Evolutionary conservation across 2,113 vertebrate species (phyloP).

Genomic region (Pangasianodon hypophthalmus): DNA sequence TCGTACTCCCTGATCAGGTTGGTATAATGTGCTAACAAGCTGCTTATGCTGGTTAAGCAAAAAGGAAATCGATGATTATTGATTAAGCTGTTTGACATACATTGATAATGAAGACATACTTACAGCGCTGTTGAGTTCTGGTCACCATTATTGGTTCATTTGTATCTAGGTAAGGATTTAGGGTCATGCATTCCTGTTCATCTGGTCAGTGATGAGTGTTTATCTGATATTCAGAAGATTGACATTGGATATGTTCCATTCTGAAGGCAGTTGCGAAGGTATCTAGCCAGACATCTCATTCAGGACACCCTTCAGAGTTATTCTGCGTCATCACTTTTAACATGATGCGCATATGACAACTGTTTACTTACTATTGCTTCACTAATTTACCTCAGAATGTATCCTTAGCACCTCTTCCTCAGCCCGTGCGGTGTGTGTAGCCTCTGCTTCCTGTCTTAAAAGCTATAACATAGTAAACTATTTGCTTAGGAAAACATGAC

Average conservation of each 20-base stretch:
- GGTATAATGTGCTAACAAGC: constrained; percentile 63
- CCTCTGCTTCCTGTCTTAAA: background rate
- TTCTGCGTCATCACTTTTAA: background rate
- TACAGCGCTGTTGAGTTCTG: constrained; percentile 3
- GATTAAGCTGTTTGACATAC: constrained; percentile 48
- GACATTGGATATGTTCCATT: background rate
- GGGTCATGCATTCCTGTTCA: background rate
- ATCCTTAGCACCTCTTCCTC: background rate
- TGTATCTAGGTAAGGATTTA: background rate
- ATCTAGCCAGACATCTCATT: background rate
- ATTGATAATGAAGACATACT: constrained; percentile 35
- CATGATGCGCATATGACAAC: background rate
- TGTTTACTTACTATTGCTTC: background rate
- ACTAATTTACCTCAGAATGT: background rate
- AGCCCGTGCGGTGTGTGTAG: background rate
- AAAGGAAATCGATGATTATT: constrained; percentile 48
- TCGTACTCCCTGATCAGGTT: constrained; percentile 59
- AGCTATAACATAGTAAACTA: background rate
- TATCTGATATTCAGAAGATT: background rate
- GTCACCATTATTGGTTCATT: background rate
- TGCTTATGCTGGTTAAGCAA: constrained; percentile 45
- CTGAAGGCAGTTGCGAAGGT: background rate
- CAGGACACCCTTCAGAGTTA: background rate
- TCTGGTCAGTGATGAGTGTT: background rate
- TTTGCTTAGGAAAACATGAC: background rate